phyloP scores from a whole-genome alignment of 2,113 vertebrate species.

The Dipodomys spectabilis region DNA sequence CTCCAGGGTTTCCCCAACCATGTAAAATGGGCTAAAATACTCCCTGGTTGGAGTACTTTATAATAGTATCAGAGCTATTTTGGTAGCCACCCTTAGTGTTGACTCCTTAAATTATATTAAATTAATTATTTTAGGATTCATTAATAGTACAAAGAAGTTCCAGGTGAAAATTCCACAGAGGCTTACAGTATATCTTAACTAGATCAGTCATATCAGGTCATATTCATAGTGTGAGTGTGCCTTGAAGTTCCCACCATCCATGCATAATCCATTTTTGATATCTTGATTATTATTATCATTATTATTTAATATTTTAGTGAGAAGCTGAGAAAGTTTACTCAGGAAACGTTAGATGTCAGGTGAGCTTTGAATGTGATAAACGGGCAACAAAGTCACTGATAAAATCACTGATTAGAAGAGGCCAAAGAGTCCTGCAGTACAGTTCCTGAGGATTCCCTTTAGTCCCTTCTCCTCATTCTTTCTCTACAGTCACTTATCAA shows the following conservation, averaged over 20 bases:
- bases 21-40: not conserved
- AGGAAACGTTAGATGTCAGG: not conserved
- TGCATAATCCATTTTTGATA: not conserved
- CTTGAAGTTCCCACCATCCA: not conserved
- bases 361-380: conserved; percentile 38
- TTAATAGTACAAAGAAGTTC: too few relatives aligned
- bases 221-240: not conserved
- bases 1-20: not conserved
- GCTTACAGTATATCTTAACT: not conserved
- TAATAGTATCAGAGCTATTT: not conserved
- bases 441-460: not conserved
- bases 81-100: not conserved
- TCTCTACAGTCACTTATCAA: not conserved
- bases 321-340: conserved; percentile 31
- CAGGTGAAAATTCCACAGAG: too few relatives aligned
- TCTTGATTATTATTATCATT: conserved; percentile 26
- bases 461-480: not conserved
- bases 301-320: conserved; percentile 48
- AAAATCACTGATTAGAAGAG: conserved; percentile 33
- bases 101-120: not conserved
- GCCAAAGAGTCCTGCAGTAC: not conserved
- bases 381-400: conserved; percentile 17
- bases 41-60: not conserved
- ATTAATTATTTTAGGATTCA: too few relatives aligned
- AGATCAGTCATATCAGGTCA: not conserved